Evolutionary conservation across 1,140 invertebrate species (phyloP), one percentile per base, ranked within the genome.

Genomic region (Drosophila athabasca): DNA sequence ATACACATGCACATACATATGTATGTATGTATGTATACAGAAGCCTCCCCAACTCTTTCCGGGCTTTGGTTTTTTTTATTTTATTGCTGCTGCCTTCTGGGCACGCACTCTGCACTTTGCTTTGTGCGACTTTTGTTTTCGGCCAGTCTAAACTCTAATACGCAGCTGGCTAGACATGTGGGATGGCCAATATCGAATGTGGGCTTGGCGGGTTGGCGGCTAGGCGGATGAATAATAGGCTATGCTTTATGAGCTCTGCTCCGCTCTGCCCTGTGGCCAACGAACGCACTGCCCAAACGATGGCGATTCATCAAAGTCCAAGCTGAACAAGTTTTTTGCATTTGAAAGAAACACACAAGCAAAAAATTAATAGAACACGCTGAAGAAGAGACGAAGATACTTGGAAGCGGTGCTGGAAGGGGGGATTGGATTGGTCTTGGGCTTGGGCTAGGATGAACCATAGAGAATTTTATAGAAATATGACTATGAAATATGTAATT

Each of bases 301-400:
- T 82, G 79, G 83, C 83, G 67, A 88, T 88, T 88, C 83, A 88
- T 88, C 83, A 88, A 88, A 88, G 83, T 88, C 83, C 83, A 68
- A 65, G 54, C 62, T 60, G 80, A 87, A 88, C 83, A 88, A 88
- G 79, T 88, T 88, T 87, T 88, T 88, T 83, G 83, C 83, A 88
- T 87, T 88, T 88, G 24, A 76, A 71, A 78, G 65, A 76, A 44
- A 39, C 48, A 60, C 50, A 57, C 22, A 82, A 72, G 1, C 17
- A 19, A 45, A 62, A 59, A 74, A 64, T 62, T 39, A 53, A 55
- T 3, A 15, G 49, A 49, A 49, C 50, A 57, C 35, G 54, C 48
- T 17, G 7, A 22, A 49, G 44, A 39, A 13, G 1, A 13, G 11
- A 11, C 19, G 35, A 48, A 48, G 24, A 26, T 26, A 26, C 17